Base-by-base conservation (phyloP, 2,113 vertebrate species). In the Neopipo cinnamomea region DNA sequence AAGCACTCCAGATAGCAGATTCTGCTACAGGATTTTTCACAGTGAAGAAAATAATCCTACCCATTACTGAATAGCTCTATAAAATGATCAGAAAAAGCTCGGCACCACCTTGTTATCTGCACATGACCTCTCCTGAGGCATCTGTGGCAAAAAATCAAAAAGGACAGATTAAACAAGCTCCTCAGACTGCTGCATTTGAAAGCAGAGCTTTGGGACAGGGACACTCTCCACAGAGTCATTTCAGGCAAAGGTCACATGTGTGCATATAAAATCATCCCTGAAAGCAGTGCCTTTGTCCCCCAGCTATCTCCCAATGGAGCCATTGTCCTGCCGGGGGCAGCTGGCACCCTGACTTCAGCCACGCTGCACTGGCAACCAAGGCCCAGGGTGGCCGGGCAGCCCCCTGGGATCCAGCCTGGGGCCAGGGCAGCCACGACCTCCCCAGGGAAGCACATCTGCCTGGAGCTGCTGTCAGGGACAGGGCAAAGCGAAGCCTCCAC, bases 271-370 rank as follows among this genome's bases (percentile, higher is more conserved):
- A 93, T 83, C 68, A 53, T 31, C 55, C 87, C 81, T 93, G 93
- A 91, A 91, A 96, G 95, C 89, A 96, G 92, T 0, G 76, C 79
- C 91, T 96, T 97, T 98, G 97, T 97, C 97, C 96, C 88, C 61
- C 94, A 96, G 98, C 92, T 74, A 89, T 97, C 94, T 97, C 93
- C 97, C 98, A 97, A 97, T 96, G 96, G 97, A 97, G 91, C 97
- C 95, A 97, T 98, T 98, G 98, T 98, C 87, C 96, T 44, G 89
- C 82, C 44, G 66, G 97, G 97, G 91, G 96, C 98, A 98, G 98
- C 98, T 98, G 98, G 97, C 86, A 97, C 97, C 96, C 96, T 98
- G 97, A 96, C 97, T 97, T 96, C 95, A 98, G 97, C 96, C 82
- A 2, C 53, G 68, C 95, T 83, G 96, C 96, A 11, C 47, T 50